A percentile compares a stretch with the other conserved stretches of the same genome.
phyloP scores from a whole-genome alignment of 2,888 invertebrate genomes.

The Liodrosophila aerea region DNA sequence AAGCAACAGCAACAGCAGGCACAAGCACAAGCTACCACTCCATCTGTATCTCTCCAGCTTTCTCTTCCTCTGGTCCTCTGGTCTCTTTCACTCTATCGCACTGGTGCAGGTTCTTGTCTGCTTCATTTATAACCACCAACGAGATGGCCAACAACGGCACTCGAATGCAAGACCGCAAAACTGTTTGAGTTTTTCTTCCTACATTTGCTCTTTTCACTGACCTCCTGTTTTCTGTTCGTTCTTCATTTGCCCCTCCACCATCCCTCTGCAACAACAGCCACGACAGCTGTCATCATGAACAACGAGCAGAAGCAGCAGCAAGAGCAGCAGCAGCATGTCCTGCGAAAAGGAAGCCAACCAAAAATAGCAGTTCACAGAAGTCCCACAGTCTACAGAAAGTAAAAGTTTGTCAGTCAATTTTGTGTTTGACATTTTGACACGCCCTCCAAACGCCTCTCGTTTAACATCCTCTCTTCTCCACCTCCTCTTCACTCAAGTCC shows the following conservation, averaged over 20 bases:
- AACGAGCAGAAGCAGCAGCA: conserved; percentile 21
- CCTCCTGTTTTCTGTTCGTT: conserved; percentile 5
- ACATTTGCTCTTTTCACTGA: conserved; percentile 55
- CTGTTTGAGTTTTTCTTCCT: conserved; percentile 65
- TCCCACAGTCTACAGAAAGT: conserved; percentile 44
- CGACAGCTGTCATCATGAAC: conserved; percentile 69
- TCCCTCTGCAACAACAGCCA: conserved; percentile 16
- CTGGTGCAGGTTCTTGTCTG: conserved; percentile 27
- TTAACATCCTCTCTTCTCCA: not conserved
- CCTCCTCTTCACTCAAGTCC: not conserved
- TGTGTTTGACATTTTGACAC: conserved; percentile 62
- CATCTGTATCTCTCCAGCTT: not conserved
- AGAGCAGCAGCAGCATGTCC: conserved; percentile 6
- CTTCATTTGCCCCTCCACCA: conserved; percentile 2
- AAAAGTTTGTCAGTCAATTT: conserved; percentile 73
- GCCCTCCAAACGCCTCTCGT: conserved; percentile 25
- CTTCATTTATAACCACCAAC: conserved; percentile 59
- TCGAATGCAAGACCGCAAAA: conserved; percentile 71
- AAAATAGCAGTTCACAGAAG: conserved; percentile 58
- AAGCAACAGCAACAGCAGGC: conserved; percentile 7
- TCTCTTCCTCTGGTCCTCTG: not conserved
- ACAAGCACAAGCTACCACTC: not conserved
- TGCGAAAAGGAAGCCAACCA: conserved; percentile 35
- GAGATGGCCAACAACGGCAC: conserved; percentile 54
- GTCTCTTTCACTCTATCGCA: not conserved